Percentiles rank a stretch among this genome's conserved stretches.
These are phyloP conservation scores for Samia ricini DNA, from an alignment of 1,140 invertebrate species.

Conservation along the genomic window DNA sequence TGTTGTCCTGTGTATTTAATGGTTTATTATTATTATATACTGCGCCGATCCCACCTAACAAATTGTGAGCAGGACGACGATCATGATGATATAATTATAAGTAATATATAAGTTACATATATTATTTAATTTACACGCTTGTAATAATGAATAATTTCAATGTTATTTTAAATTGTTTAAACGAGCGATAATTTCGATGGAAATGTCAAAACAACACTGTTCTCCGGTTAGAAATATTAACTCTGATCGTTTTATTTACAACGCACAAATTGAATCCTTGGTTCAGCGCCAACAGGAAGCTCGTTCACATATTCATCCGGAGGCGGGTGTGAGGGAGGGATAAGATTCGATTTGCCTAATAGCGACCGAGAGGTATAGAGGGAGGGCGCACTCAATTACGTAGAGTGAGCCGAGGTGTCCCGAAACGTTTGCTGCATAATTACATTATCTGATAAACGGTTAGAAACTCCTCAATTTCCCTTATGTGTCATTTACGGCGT, in stretches of 20 bases:
- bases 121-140: too few species aligned
- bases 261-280: slow-evolving; percentile 69
- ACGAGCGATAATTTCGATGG: too few species aligned
- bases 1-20: too few species aligned
- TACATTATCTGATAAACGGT: slow-evolving; percentile 74
- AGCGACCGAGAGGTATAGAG: slow-evolving; percentile 49
- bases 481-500: slow-evolving; percentile 10
- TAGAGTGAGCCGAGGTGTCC: slow-evolving; percentile 65
- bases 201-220: neutral
- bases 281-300: slow-evolving; percentile 53
- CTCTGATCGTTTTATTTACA: slow-evolving; percentile 62
- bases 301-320: slow-evolving; percentile 50
- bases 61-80: too few species aligned
- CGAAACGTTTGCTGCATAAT: slow-evolving; percentile 67
- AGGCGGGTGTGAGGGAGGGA: slow-evolving; percentile 24
- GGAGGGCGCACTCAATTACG: slow-evolving; percentile 71
- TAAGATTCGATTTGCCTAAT: slow-evolving; percentile 75
- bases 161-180: too few species aligned
- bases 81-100: too few species aligned
- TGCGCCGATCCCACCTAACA: too few species aligned
- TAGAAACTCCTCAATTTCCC: slow-evolving; percentile 24
- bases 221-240: neutral
- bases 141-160: too few species aligned
- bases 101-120: too few species aligned
- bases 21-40: too few species aligned